A percentile compares a stretch with the other conserved stretches of the same genome.
These are phyloP conservation scores for Dastarcus helophoroides DNA, from an alignment of 2,888 invertebrate species.

Conservation along the genomic window DNA sequence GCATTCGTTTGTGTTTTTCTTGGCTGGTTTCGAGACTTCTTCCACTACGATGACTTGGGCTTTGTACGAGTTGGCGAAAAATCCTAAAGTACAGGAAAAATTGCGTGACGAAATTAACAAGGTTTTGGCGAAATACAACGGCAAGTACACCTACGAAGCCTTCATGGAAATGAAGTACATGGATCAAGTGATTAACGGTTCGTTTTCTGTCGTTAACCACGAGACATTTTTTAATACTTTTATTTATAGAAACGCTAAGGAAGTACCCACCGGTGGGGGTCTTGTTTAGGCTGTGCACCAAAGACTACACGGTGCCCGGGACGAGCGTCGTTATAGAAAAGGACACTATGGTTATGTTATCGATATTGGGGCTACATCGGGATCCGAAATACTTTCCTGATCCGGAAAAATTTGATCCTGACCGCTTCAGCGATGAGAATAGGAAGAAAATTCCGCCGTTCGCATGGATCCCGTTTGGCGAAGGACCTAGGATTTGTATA, in stretches of 20 bases:
- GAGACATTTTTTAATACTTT: not conserved
- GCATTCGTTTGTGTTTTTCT: slow-evolving; percentile 46
- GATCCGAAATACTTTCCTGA: slow-evolving; percentile 2
- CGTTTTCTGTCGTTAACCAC: slow-evolving; percentile 3
- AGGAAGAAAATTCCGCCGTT: slow-evolving; percentile 9
- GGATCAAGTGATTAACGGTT: slow-evolving; percentile 25
- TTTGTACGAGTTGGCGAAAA: slow-evolving; percentile 40
- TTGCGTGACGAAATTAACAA: slow-evolving; percentile 33
- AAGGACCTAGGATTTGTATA: no score
- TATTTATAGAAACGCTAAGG: slow-evolving; percentile 33
- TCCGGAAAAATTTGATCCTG: slow-evolving; percentile 5
- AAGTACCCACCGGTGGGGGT: slow-evolving; percentile 34
- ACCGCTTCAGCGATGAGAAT: slow-evolving; percentile 2
- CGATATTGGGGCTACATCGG: slow-evolving; percentile 2
- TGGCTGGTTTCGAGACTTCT: slow-evolving; percentile 50
- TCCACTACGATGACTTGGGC: slow-evolving; percentile 45
- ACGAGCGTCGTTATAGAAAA: slow-evolving; percentile 12
- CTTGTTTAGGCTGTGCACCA: slow-evolving; percentile 27
- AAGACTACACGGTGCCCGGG: slow-evolving; percentile 26
- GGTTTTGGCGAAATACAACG: slow-evolving; percentile 25
- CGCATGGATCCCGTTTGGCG: slow-evolving; percentile 18
- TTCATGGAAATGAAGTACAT: slow-evolving; percentile 38
- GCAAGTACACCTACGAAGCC: slow-evolving; percentile 33
- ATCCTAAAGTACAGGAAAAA: slow-evolving; percentile 35
- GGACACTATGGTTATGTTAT: slow-evolving; percentile 1